These are phyloP conservation scores for Pissodes strobi DNA, from an alignment of 1,140 invertebrate species.

Conservation along the genomic window DNA sequence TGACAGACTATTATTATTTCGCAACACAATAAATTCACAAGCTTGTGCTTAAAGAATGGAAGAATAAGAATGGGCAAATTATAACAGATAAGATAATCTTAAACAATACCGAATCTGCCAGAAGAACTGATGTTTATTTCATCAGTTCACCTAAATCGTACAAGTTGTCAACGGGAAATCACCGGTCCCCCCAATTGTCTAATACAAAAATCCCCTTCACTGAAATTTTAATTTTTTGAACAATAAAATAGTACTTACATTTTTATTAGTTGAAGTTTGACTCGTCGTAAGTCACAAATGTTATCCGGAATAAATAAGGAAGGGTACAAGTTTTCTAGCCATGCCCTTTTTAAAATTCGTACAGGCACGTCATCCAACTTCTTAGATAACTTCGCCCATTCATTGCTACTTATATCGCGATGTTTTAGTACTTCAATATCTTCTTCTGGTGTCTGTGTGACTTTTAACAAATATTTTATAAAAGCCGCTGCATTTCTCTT, in stretches of 20 bases:
- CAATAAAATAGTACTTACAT: constrained; percentile 9
- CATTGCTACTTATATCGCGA: neutral
- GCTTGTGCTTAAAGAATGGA: no score
- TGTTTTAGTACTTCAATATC: constrained; percentile 5
- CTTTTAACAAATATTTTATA: neutral
- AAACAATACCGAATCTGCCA: no score
- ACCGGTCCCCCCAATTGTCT: neutral
- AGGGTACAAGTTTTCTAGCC: constrained; percentile 1
- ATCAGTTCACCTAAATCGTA: neutral
- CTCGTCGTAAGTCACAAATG: neutral
- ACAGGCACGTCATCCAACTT: constrained; percentile 11
- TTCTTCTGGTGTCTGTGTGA: neutral
- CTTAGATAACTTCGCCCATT: constrained; percentile 5
- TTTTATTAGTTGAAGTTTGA: constrained; percentile 8
- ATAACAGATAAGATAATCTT: no score
- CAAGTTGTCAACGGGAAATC: neutral
- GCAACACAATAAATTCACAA: no score
- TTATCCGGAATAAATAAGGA: constrained; percentile 2
- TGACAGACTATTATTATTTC: no score
- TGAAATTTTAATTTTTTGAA: no score
- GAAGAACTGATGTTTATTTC: no score
- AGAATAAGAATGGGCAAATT: no score
- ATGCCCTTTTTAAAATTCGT: constrained; percentile 7
- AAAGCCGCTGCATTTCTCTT: neutral
- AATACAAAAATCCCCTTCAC: neutral